These are phyloP conservation scores for Smittia sp. DNA, from an alignment of 2,888 invertebrate genomes.

Conservation along the genomic window DNA sequence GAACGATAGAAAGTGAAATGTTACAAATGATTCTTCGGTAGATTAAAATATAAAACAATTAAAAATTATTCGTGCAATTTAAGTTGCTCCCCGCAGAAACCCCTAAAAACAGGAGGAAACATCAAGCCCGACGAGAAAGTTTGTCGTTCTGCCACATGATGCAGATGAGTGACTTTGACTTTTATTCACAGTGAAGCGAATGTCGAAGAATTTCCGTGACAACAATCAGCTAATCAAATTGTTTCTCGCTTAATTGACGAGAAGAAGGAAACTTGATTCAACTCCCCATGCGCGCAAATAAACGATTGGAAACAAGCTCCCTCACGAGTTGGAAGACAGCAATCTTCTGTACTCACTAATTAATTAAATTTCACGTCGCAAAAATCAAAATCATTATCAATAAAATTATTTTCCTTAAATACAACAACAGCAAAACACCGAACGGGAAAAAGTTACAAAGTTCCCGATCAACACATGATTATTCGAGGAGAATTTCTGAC, in stretches of 20 bases:
- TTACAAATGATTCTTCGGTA: not conserved
- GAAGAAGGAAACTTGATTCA: not conserved
- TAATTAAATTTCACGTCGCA: conserved; percentile 33
- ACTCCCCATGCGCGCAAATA: not conserved
- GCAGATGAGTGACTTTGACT: not conserved
- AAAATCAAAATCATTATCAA: conserved; percentile 37
- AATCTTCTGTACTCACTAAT: not conserved
- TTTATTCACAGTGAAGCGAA: not conserved
- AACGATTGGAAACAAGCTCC: not conserved
- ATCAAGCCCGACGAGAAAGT: not conserved
- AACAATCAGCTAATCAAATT: conserved; percentile 33
- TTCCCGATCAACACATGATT: not conserved
- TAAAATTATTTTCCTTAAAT: conserved; percentile 29
- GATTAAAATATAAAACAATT: conserved; percentile 16
- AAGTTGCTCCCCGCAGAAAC: conserved; percentile 16
- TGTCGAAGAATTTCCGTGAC: not conserved
- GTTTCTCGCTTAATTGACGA: conserved; percentile 26
- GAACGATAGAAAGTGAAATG: conserved; percentile 1
- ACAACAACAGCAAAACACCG: not conserved
- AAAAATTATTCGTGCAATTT: conserved; percentile 40
- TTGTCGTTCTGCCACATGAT: not conserved
- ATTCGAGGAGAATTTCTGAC: not conserved
- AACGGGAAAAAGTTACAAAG: conserved; percentile 12
- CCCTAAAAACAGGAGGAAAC: not conserved
- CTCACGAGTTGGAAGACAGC: not conserved